A percentile compares a stretch with the other conserved stretches of the same genome.
phyloP scores from a whole-genome alignment of 2,113 vertebrate genomes.

The Furnarius figulus region DNA sequence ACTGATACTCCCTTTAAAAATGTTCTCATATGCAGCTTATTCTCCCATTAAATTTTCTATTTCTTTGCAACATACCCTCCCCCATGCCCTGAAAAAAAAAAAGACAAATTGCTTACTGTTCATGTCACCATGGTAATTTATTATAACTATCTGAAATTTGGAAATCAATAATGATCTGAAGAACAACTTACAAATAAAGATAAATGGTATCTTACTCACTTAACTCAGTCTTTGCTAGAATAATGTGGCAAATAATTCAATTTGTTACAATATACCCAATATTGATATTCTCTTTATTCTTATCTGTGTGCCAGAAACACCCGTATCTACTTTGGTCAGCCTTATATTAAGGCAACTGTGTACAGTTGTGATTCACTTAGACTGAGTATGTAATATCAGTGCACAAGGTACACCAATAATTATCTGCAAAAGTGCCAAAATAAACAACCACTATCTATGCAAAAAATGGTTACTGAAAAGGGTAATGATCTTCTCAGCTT shows the following conservation, averaged over 20 bases:
- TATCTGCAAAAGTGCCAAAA: not conserved
- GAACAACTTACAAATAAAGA: not conserved
- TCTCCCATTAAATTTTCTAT: not conserved
- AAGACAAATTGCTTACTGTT: not conserved
- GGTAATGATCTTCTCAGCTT: not conserved
- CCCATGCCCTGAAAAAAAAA: not conserved
- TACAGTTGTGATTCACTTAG: not conserved
- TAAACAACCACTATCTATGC: not conserved
- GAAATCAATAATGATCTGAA: not conserved
- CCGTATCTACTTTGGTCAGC: not conserved
- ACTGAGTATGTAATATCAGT: fast-evolving
- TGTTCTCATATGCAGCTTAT: not conserved
- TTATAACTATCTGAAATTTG: not conserved
- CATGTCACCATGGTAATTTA: not conserved
- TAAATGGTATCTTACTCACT: not conserved
- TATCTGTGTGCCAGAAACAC: not conserved
- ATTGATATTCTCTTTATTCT: not conserved
- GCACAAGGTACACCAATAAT: not conserved
- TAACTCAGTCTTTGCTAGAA: not conserved
- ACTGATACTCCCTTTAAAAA: not conserved
- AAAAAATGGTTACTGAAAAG: not conserved
- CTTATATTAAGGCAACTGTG: not conserved
- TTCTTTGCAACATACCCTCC: not conserved
- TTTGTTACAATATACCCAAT: not conserved
- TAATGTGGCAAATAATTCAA: not conserved